Evolutionary conservation across 2,797 vertebrate genomes (phyloP), one percentile per base, ranked within the genome.

Genomic region (Sebastes oblongus): DNA sequence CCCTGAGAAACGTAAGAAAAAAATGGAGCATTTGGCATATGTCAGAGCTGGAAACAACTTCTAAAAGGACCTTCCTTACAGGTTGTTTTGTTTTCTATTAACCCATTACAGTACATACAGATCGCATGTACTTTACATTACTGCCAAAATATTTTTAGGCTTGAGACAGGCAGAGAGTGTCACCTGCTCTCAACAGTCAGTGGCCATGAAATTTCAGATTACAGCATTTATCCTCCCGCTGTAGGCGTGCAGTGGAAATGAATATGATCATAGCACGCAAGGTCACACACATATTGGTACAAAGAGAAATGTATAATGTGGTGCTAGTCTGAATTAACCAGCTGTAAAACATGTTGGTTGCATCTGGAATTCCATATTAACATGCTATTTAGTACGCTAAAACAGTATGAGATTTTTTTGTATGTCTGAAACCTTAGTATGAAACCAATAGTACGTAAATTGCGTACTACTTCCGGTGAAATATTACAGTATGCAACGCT

Each of bases 21-120:
- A 55, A 39, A 20, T 9, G 16, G 12, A 64, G 24, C 20, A 62
- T 85, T 80, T 89, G 80, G 75, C 85, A 78, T 78, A 59, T 64
- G 30, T 76, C 46, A 66, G 36, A 72, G 16, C 32, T 29, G 58
- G 42, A 76, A 50, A 73, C 11, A 5, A 20, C 25, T 39, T 62
- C 9, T 50, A 4, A 29, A 64, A 50, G 42, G 16, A 67, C 54
- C 13, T 64, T 65, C 8, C 3, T 78, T 11, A n/a, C 4, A 55
- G 61, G 36, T 24, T 0, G 2, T 34, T 66, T 72, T 34, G 13
- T 46, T 8, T 62, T 30, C 0, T 52, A 62, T 67, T 10, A 59
- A 55, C 24, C 14, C 27, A 25, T 69, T 64, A 32, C 42, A 46
- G 16, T 46, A 46, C 18, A 32, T n/a, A 67, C 24, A 46, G 42